These are phyloP conservation scores for Nothobranchius furzeri DNA, from an alignment of 2,113 vertebrate genomes.

Conservation along the genomic window DNA sequence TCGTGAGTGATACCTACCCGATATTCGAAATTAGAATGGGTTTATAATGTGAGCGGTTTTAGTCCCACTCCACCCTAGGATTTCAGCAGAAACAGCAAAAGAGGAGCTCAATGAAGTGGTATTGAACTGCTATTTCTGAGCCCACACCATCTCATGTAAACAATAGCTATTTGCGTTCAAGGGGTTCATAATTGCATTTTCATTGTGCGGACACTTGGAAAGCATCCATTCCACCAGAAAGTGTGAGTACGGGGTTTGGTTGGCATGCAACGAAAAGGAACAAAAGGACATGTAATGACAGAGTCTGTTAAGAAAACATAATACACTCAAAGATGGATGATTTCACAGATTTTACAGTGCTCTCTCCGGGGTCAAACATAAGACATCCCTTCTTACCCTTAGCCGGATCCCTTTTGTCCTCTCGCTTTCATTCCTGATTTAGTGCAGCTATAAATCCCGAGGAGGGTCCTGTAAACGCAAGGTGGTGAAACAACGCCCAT, in stretches of 20 bases:
- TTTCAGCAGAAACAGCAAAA: slow-evolving; percentile 53
- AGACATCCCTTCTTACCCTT: slow-evolving; percentile 55
- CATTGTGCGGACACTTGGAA: slow-evolving; percentile 44
- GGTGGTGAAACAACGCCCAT: slow-evolving; percentile 62
- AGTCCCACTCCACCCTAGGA: slow-evolving; percentile 18
- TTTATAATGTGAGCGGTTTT: slow-evolving; percentile 41
- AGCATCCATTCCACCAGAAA: slow-evolving; percentile 23
- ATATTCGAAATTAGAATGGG: background rate
- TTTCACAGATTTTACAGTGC: slow-evolving; percentile 51
- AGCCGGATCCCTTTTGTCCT: slow-evolving; percentile 63
- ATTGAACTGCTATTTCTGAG: slow-evolving; percentile 42
- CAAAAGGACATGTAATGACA: slow-evolving; percentile 54
- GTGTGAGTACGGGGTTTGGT: slow-evolving; percentile 44
- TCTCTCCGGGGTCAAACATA: slow-evolving; percentile 40
- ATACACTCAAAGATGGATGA: slow-evolving; percentile 37
- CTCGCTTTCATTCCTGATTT: slow-evolving; percentile 67
- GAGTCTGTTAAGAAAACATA: slow-evolving; percentile 39
- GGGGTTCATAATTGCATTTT: slow-evolving; percentile 53
- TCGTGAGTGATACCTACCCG: background rate
- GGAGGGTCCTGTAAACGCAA: slow-evolving; percentile 69
- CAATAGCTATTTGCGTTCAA: slow-evolving; percentile 57
- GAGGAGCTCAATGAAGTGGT: slow-evolving; percentile 37
- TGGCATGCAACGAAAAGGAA: slow-evolving; percentile 47
- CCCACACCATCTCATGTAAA: slow-evolving; percentile 28
- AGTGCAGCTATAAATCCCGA: slow-evolving; percentile 73